Evolutionary conservation across 2,113 vertebrate species (phyloP).

Genomic region (Ardeotis arabs): DNA sequence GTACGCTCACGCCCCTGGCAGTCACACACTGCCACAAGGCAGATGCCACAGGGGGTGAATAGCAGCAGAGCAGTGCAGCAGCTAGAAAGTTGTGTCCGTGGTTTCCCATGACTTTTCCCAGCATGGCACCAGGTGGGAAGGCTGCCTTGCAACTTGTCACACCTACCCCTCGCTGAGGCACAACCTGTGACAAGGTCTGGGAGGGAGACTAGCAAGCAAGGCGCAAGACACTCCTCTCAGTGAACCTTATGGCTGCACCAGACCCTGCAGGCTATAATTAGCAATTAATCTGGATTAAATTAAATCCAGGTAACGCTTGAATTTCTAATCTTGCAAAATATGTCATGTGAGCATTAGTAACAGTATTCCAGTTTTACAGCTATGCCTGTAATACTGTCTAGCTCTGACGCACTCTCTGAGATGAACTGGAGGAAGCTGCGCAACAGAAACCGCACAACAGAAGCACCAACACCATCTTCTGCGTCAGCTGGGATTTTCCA

Average conservation of each 20-base stretch:
- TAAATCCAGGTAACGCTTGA: background rate
- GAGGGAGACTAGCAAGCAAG: background rate
- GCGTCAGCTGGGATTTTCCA: background rate
- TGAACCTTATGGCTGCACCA: background rate
- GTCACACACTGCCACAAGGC: background rate
- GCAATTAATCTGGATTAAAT: background rate
- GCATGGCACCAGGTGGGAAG: accelerated
- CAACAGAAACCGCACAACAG: background rate
- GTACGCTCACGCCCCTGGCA: background rate
- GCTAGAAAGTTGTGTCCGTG: background rate
- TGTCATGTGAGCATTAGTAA: background rate
- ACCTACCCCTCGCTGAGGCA: background rate
- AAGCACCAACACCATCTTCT: background rate
- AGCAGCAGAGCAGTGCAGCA: background rate
- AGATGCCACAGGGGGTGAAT: background rate
- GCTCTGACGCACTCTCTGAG: background rate
- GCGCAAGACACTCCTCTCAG: background rate
- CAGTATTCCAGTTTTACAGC: background rate
- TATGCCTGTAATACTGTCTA: background rate
- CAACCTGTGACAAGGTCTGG: background rate
- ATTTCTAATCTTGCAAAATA: background rate
- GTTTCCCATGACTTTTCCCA: background rate
- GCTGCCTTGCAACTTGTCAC: background rate
- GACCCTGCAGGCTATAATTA: background rate
- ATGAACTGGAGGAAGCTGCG: background rate